Base-by-base conservation (phyloP, 2,797 vertebrate genomes). In the Catostomus latipinnis region DNA sequence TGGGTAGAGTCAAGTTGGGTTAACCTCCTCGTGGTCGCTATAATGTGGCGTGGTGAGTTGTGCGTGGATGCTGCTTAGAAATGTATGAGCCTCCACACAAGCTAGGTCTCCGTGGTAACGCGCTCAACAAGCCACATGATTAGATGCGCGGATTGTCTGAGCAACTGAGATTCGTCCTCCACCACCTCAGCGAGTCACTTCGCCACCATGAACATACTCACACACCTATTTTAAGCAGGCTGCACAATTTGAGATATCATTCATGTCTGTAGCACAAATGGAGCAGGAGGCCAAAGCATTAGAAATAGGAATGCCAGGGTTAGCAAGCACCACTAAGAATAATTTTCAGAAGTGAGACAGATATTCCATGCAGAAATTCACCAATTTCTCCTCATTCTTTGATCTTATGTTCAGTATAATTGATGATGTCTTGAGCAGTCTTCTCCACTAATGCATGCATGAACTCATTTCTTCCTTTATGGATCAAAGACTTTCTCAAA, bases 321-420 rank as follows among this genome's bases (percentile, higher is more conserved):
- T 18, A 60, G 65, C 65, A 69, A 69, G 52, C 54, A 76, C 6
- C n/a, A 50, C 46, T 68, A n/a, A 68, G 18, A 46, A 49, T 45
- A n/a, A 49, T 45, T 72, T 82, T 62, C 7, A 54, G 54, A 54
- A 65, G 13, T 14, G 14, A 75, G 34, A 56, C 62, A 83, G 62
- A 81, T 61, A 66, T 49, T 52, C 67, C 71, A 67, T 63, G 54
- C 63, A 61, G 72, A 60, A 49, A 48, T 78, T 78, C 45, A 71
- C 63, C 67, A 58, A 52, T 53, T 78, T 69, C 56, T 65, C 63
- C 6, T 71, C 60, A 58, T 74, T 52, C 66, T 84, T 83, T 84
- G 73, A 86, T 84, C 58, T 82, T 49, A 52, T 9, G 46, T 85
- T 76, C 61, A 68, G 52, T 76, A 56, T 83, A 79, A 83, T 62